Evolutionary conservation across 2,888 invertebrate genomes (phyloP).

Genomic region (Agonopterix heracliana): DNA sequence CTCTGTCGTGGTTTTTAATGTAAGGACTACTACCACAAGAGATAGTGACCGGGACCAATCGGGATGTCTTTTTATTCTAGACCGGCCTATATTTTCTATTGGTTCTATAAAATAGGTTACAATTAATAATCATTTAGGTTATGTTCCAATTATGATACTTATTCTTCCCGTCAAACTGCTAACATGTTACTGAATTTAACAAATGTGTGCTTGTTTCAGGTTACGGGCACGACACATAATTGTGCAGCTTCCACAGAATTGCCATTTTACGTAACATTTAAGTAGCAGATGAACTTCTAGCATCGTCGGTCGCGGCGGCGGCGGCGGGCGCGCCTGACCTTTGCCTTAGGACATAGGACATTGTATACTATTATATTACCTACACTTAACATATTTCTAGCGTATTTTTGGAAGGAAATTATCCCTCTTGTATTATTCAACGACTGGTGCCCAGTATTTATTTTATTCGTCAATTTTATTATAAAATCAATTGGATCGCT

Average conservation of each 20-base stretch:
- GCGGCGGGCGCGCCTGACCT: background rate
- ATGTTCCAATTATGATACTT: too few relatives aligned
- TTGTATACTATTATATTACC: constrained; percentile 58
- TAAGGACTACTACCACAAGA: too few relatives aligned
- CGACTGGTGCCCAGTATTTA: constrained; percentile 62
- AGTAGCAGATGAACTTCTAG: constrained; percentile 27
- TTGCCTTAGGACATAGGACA: constrained; percentile 54
- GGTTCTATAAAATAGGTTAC: too few relatives aligned
- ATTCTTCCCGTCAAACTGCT: too few relatives aligned
- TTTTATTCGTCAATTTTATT: constrained; percentile 17
- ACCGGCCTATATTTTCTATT: too few relatives aligned
- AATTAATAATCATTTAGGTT: too few relatives aligned
- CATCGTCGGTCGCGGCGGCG: constrained; percentile 8
- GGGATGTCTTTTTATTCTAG: too few relatives aligned
- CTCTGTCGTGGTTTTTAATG: too few relatives aligned
- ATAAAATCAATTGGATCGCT: constrained; percentile 18
- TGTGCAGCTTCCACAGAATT: constrained; percentile 68
- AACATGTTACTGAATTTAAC: too few relatives aligned
- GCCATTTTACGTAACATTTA: constrained; percentile 56
- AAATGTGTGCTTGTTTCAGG: constrained; percentile 36
- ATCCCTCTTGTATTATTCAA: constrained; percentile 50
- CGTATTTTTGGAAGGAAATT: constrained; percentile 56
- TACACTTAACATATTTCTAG: constrained; percentile 43
- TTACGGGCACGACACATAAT: constrained; percentile 33
- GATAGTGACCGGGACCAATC: too few relatives aligned